Percentiles rank a stretch among this genome's conserved stretches.
phyloP scores from a whole-genome alignment of 1,140 invertebrate species.

The Coptotermes formosanus region DNA sequence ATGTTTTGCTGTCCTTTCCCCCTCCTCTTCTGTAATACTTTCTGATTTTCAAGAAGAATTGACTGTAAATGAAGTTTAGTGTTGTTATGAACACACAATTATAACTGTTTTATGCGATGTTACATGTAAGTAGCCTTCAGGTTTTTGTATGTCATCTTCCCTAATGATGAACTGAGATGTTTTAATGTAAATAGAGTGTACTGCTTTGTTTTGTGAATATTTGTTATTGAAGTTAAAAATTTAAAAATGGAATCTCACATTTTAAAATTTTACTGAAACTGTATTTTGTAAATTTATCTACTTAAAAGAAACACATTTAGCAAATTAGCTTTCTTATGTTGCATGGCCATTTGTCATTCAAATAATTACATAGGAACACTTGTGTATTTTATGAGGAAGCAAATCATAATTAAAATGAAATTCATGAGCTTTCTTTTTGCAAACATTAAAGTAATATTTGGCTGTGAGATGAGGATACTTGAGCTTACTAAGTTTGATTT shows the following conservation, averaged over 20 bases:
- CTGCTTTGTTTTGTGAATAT: conserved; percentile 17
- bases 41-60: background rate
- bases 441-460: conserved; percentile 17
- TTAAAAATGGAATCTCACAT: conserved; percentile 3
- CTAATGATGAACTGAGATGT: background rate
- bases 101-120: conserved; percentile 3
- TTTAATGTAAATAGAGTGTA: conserved; percentile 14
- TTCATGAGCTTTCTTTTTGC: background rate
- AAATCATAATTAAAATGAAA: background rate
- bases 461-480: conserved; percentile 9
- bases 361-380: conserved; percentile 9
- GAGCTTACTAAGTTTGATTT: conserved; percentile 8
- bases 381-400: background rate
- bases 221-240: conserved; percentile 15
- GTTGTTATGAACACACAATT: background rate
- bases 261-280: conserved; percentile 9
- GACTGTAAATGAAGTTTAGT: background rate
- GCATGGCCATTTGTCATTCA: background rate
- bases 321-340: background rate
- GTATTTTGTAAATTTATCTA: conserved; percentile 17
- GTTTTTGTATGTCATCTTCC: background rate
- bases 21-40: background rate
- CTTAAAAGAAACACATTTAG: background rate
- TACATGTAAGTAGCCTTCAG: background rate
- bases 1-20: background rate